Conservation (phyloP, 2,113 vertebrate genomes). For the Pandion haliaetus region DNA sequence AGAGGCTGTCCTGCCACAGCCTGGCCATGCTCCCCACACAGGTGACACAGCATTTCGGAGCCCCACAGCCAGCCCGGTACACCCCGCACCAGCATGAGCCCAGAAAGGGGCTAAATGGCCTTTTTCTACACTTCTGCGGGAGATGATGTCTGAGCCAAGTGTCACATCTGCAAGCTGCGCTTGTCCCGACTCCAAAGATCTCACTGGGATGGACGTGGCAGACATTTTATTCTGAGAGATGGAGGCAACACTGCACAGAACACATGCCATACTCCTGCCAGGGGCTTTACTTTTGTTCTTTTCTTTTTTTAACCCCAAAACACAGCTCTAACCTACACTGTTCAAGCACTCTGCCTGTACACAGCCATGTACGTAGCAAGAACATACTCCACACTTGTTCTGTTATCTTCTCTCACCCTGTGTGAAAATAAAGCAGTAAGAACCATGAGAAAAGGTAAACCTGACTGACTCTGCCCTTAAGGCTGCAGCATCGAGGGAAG, state of each 20-base stretch:
- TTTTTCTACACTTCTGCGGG: background rate
- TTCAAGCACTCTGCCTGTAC: background rate
- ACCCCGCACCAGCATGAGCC: background rate
- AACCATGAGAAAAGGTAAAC: too few species aligned
- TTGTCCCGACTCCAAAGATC: background rate
- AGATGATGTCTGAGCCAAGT: background rate
- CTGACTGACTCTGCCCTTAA: background rate
- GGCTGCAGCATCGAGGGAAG: background rate
- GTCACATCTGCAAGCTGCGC: background rate
- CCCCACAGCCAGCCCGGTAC: background rate
- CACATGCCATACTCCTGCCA: background rate
- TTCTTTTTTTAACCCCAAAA: background rate
- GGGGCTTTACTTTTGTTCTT: background rate
- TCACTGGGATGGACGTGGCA: rapidly evolving
- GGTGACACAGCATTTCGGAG: background rate
- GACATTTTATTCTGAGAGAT: background rate
- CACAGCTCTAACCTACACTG: background rate
- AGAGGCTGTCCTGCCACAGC: background rate
- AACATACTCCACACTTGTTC: rapidly evolving
- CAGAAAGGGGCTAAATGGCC: background rate
- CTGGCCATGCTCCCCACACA: background rate
- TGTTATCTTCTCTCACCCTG: background rate
- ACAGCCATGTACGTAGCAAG: background rate
- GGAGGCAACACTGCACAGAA: background rate
- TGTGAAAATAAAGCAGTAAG: background rate